phyloP scores from a whole-genome alignment of 2,797 vertebrate genomes.

The Gila robusta region DNA sequence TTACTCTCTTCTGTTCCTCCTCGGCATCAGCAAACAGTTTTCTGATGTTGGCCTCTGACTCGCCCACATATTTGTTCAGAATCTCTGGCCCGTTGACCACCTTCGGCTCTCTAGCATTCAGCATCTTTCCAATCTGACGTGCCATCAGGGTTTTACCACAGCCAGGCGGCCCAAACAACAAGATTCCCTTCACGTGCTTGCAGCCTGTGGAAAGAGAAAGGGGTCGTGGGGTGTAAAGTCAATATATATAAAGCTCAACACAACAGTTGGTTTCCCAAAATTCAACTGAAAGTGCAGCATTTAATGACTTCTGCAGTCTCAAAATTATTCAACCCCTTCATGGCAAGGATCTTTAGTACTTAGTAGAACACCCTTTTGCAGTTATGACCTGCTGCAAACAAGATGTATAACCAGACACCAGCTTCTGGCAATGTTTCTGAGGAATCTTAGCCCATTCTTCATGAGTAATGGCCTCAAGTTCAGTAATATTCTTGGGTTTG shows the following conservation, averaged over 20 bases:
- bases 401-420: too few species aligned
- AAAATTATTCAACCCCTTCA: too few species aligned
- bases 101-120: conserved; percentile 89
- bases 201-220: conserved; percentile 77
- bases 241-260: background rate
- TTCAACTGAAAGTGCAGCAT: too few species aligned
- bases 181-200: conserved; percentile 90
- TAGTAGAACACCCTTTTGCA: too few species aligned
- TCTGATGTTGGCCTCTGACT: conserved; percentile 89
- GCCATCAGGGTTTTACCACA: conserved; percentile 92
- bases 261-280: too few species aligned
- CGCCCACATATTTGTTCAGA: conserved; percentile 90
- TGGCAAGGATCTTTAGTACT: too few species aligned
- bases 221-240: background rate
- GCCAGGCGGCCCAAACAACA: conserved; percentile 87
- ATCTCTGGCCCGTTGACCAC: conserved; percentile 89
- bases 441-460: too few species aligned
- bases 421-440: too few species aligned
- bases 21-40: conserved; percentile 91
- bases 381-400: too few species aligned
- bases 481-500: too few species aligned
- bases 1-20: conserved; percentile 88
- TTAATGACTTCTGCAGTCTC: too few species aligned
- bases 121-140: conserved; percentile 90
- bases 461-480: too few species aligned